A percentile compares a stretch with the other conserved stretches of the same genome.
These are phyloP conservation scores for Heliconius erato DNA, from an alignment of 2,888 invertebrate genomes.

Conservation along the genomic window DNA sequence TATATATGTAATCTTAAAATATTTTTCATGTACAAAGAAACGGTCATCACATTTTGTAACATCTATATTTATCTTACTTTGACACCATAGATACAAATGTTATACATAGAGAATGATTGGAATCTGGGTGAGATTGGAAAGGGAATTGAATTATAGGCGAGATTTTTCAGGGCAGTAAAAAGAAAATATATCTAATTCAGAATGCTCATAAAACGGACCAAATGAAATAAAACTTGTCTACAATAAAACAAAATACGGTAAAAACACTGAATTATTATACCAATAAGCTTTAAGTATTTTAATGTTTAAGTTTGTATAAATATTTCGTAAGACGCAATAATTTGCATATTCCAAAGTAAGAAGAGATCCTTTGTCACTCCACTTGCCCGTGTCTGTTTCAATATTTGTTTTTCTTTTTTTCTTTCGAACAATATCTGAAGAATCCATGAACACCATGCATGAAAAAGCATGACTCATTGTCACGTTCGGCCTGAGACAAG, in stretches of 20 bases:
- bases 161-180: conserved; percentile 36
- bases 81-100: background rate
- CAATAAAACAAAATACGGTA: conserved; percentile 20
- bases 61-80: background rate
- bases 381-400: no score
- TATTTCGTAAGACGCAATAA: no score
- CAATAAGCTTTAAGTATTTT: background rate
- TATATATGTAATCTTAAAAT: no score
- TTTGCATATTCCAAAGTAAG: no score
- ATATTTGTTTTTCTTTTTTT: no score
- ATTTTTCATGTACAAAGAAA: background rate
- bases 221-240: conserved; percentile 31
- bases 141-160: conserved; percentile 35
- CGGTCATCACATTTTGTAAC: background rate
- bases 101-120: conserved; percentile 13
- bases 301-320: background rate
- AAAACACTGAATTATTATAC: conserved; percentile 5
- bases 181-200: conserved; percentile 29
- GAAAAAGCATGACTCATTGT: no score
- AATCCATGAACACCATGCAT: no score
- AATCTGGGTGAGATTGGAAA: conserved; percentile 35
- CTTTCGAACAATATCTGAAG: no score
- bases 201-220: conserved; percentile 31
- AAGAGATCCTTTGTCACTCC: no score
- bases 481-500: no score